Evolutionary conservation across 2,888 invertebrate species (phyloP), one percentile per base, ranked within the genome.

Genomic region (Tetanocera ferruginea): DNA sequence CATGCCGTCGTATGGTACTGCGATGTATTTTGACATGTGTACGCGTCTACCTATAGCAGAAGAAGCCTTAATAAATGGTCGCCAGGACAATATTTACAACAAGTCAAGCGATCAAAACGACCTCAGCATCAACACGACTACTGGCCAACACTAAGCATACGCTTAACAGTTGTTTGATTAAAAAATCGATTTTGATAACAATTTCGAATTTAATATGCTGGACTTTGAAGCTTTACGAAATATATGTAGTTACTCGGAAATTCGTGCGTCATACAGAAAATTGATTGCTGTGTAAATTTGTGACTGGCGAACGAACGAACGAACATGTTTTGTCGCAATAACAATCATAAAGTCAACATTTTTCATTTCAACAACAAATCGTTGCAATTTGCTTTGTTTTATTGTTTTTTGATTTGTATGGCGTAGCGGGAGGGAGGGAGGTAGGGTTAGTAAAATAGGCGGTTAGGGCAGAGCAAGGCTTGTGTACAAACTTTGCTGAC

Each of bases 51-150:
- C 62, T 62, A 17, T 70, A 19, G 14, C 2, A 43, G 37, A 43
- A 43, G 14, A 43, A 43, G 43, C 43, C 43, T 43, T 43, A 43
- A 62, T 51, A 70, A 62, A 64, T 71, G 3, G 71, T 52, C 76
- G 64, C 71, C 76, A 76, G 76, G 76, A 71, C 34, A 62, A 70
- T 76, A 62, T 51, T 66, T 51, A 51, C 51, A 66, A 14, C 64
- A 34, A 55, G 49, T 49, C 17, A 49, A 49, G 67, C 17, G 64
- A 64, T 31, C 25, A 25, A 43, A 43, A 60, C 3, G 17, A 31
- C 25, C 49, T 51, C 49, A 28, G 28, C 17, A 51, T 34, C 43
- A 57, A 55, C 31, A n/a, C 34, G 17, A 72, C 25, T 28, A 17
- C 3, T n/a, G 25, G 17, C 28, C 28, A 37, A 0, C 34, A 28